Evolutionary conservation across 2,888 invertebrate genomes (phyloP), one percentile per base, ranked within the genome.

Genomic region (Pediacus dermestoides): DNA sequence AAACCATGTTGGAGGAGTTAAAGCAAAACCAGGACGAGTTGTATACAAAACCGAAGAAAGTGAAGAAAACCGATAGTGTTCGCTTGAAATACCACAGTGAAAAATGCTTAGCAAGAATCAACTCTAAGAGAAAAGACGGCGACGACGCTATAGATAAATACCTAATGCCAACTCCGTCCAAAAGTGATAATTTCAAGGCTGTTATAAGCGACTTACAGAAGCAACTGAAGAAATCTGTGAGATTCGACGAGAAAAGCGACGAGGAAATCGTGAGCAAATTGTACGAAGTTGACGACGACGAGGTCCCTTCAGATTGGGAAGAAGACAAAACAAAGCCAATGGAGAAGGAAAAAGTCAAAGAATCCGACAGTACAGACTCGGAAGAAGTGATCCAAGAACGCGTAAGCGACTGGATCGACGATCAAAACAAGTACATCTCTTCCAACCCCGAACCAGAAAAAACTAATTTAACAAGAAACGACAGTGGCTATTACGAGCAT

Each of bases 21-120:
- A 52, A 54, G 3, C 50, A 52, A 33, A 48, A 52, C 31, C 50
- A 53, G 11, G 52, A 56, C 14, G 60, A 61, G 18, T 51, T 56
- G 9, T 30, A 52, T 1, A 48, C 60, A 2, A 25, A 55, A 16
- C 56, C 61, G 4, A 46, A 44, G 18, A 55, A 53, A 37, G 6
- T 45, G 2, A 53, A 50, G 28, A 43, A 42, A 11, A 38, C 32
- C n/a, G 51, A 42, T 12, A 65, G 64, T 35, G 46, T 65, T 11
- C 52, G 62, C 23, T 36, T 63, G 31, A 67, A 66, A 34, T 69
- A 67, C 39, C 68, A 68, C 44, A 68, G 68, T 33, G 66, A 69
- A 18, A 65, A 64, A 37, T 66, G 62, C 39, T 49, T 69, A 15
- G 40, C 62, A 1, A 58, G 64, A 34, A 66, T 68, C 18, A 68